phyloP scores from a whole-genome alignment of 2,888 invertebrate species.

The Acanthococcus lagerstroemiae region DNA sequence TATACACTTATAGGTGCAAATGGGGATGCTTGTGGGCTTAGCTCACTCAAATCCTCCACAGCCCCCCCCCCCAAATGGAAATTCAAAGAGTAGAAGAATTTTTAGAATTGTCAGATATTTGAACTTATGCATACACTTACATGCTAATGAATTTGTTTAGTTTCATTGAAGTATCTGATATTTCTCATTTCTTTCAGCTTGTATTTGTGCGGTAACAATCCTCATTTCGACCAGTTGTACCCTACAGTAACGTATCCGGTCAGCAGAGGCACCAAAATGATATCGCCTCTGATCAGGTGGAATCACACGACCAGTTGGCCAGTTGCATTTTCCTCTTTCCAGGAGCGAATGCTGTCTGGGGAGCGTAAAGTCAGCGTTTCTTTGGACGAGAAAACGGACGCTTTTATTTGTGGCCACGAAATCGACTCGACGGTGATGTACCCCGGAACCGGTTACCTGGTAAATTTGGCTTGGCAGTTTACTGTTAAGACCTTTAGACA shows the following conservation, averaged over 20 bases:
- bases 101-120: too few relatives aligned
- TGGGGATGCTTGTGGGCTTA: too few relatives aligned
- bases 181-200: slow-evolving; percentile 42
- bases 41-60: too few relatives aligned
- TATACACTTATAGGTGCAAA: too few relatives aligned
- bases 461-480: not conserved
- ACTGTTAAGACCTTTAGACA: too few relatives aligned
- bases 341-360: slow-evolving; percentile 50
- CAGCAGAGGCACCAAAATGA: slow-evolving; percentile 71
- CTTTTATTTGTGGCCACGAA: slow-evolving; percentile 31
- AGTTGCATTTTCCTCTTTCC: slow-evolving; percentile 52
- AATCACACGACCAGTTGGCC: slow-evolving; percentile 67
- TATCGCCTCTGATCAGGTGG: slow-evolving; percentile 76
- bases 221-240: slow-evolving; percentile 64
- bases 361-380: slow-evolving; percentile 30
- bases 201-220: slow-evolving; percentile 64
- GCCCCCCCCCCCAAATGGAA: too few relatives aligned
- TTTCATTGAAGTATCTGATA: not conserved
- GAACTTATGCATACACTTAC: not conserved
- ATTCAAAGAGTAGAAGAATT: too few relatives aligned
- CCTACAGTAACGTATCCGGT: slow-evolving; percentile 70
- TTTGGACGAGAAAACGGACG: slow-evolving; percentile 30
- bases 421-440: slow-evolving; percentile 32
- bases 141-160: not conserved
- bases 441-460: slow-evolving; percentile 33